Conservation (phyloP, 2,797 vertebrate genomes). For the Pygocentrus nattereri region DNA sequence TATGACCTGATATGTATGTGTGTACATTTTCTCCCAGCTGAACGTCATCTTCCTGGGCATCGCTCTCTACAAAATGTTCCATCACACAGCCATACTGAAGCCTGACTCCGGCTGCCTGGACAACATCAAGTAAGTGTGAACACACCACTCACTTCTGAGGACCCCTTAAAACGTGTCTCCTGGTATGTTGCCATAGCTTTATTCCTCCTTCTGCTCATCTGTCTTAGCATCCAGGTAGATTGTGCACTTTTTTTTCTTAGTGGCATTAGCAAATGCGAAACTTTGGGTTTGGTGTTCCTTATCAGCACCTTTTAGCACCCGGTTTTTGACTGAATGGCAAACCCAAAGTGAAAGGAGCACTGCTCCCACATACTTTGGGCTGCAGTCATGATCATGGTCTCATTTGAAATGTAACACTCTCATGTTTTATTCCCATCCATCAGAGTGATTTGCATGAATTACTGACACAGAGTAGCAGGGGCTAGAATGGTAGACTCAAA, state of each 20-base stretch:
- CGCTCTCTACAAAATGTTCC: conserved; percentile 99
- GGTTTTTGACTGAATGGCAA: too few relatives aligned
- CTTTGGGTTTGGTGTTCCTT: background rate
- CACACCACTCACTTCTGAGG: background rate
- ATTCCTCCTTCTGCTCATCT: background rate
- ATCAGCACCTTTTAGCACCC: too few relatives aligned
- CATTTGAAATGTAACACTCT: too few relatives aligned
- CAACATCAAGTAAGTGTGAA: conserved; percentile 97
- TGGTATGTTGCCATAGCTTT: background rate
- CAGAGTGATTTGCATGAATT: too few relatives aligned
- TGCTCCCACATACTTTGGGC: too few relatives aligned
- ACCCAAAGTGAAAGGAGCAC: too few relatives aligned
- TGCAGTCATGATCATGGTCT: too few relatives aligned
- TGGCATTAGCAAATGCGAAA: background rate
- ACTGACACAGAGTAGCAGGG: too few relatives aligned
- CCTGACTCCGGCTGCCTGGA: conserved; percentile 98
- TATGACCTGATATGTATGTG: background rate
- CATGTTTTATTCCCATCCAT: too few relatives aligned
- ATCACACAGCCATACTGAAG: conserved; percentile 98
- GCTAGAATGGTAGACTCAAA: too few relatives aligned
- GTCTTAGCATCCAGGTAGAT: background rate
- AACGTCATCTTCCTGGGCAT: conserved; percentile 99
- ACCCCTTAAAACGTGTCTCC: conserved; percentile 33
- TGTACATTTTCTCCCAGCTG: conserved; percentile 77
- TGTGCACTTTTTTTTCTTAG: too few relatives aligned